Conservation (phyloP, 2,797 vertebrate species). For the Xenopus petersii region DNA sequence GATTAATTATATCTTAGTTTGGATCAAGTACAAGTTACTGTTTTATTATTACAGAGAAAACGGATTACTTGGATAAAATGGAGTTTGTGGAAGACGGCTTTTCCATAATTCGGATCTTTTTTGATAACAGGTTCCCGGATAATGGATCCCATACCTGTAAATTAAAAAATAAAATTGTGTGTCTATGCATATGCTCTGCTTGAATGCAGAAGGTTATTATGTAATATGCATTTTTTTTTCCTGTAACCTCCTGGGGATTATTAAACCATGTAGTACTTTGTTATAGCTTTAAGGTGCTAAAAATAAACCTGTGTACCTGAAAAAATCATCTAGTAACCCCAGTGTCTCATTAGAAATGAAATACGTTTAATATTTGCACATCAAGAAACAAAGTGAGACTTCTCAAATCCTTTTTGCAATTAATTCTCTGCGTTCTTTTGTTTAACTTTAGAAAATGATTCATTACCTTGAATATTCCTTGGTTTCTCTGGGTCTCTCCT, state of each 20-base stretch:
- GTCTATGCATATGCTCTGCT: background rate
- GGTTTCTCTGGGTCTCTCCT: constrained; percentile 75
- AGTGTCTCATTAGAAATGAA: constrained; percentile 72
- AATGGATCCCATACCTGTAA: no score
- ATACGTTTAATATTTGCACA: constrained; percentile 89
- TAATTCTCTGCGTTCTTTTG: constrained; percentile 95
- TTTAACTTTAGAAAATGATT: constrained; percentile 91
- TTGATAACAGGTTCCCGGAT: no score
- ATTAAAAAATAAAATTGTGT: no score
- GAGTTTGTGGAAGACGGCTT: no score
- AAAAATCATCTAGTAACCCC: constrained; percentile 58
- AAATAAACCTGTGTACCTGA: constrained; percentile 40
- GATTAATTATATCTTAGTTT: no score
- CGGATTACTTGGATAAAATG: no score
- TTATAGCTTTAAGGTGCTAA: constrained; percentile 38
- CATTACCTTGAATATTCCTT: constrained; percentile 90
- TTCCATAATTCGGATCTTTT: no score
- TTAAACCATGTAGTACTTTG: constrained; percentile 24
- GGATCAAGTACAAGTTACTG: no score
- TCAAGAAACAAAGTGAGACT: constrained; percentile 89
- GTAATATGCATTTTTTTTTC: constrained; percentile 27
- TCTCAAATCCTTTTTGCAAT: constrained; percentile 96
- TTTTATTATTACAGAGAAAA: no score
- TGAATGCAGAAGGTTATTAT: constrained; percentile 20
- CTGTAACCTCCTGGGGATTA: constrained; percentile 29